Conservation (phyloP, 2,113 vertebrate genomes). For the Sinosuthora webbiana region DNA sequence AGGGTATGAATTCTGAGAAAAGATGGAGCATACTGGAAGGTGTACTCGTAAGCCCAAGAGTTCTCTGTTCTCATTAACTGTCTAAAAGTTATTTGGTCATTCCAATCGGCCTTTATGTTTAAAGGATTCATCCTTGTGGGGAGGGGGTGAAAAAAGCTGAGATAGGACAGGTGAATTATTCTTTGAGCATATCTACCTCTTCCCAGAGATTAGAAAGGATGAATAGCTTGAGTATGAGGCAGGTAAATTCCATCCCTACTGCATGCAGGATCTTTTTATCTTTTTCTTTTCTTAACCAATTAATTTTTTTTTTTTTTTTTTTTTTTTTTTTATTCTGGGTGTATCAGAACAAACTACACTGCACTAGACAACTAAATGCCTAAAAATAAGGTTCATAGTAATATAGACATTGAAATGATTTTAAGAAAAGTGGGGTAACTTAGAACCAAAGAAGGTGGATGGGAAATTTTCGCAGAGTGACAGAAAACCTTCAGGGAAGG, state of each 20-base stretch:
- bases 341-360: background rate
- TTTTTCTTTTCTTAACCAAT: background rate
- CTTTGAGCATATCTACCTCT: background rate
- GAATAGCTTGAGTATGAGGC: background rate
- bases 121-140: background rate
- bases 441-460: background rate
- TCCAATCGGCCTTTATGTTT: background rate
- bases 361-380: background rate
- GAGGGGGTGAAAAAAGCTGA: background rate
- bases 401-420: background rate
- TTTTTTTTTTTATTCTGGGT: background rate
- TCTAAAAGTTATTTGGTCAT: background rate
- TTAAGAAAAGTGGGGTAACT: fast-evolving
- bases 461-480: background rate
- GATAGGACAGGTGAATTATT: background rate
- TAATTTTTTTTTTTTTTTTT: background rate
- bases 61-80: background rate
- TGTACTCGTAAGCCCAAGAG: background rate
- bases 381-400: background rate
- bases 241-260: background rate
- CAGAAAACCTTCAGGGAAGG: background rate
- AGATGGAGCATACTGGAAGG: background rate
- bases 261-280: background rate
- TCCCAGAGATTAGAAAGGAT: background rate
- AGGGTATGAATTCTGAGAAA: background rate